Percentiles rank a stretch among this genome's conserved stretches.
Conservation (phyloP, 2,797 vertebrate species). For the Enteromius thamalakanensis region DNA sequence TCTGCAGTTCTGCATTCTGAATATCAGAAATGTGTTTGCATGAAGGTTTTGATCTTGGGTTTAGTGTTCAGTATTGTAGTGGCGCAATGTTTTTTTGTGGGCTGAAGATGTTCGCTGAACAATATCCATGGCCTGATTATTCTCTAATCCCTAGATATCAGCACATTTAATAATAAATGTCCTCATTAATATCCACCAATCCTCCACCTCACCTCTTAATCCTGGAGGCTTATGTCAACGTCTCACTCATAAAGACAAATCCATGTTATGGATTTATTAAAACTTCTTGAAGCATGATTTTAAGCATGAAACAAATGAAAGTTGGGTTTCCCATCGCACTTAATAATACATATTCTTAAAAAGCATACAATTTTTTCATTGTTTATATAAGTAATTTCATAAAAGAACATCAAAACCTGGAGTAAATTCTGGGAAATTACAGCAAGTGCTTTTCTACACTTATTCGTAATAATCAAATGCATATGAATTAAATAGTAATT, state of each 20-base stretch:
- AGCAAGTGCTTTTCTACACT: background rate
- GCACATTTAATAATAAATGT: conserved; percentile 56
- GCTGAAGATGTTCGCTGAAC: conserved; percentile 12
- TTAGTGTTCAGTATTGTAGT: conserved; percentile 1
- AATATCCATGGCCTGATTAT: conserved; percentile 48
- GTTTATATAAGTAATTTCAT: background rate
- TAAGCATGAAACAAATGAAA: background rate
- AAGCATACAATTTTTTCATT: background rate
- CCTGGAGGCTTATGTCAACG: background rate
- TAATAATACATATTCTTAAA: background rate
- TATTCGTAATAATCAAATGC: background rate
- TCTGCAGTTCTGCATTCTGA: background rate
- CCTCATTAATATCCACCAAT: conserved; percentile 52
- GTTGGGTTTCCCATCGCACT: too few relatives aligned
- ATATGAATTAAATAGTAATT: too few relatives aligned
- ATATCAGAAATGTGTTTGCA: conserved; percentile 8
- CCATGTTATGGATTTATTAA: background rate
- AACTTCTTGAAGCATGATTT: background rate
- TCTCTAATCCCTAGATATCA: conserved; percentile 28
- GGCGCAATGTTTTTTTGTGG: background rate
- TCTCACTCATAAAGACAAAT: background rate
- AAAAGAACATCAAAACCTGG: background rate
- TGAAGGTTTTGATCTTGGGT: conserved; percentile 8
- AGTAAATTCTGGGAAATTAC: background rate
- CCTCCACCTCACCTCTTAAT: conserved; percentile 17